Conservation (phyloP, 2,113 vertebrate species). For the Phaethornis superciliosus region DNA sequence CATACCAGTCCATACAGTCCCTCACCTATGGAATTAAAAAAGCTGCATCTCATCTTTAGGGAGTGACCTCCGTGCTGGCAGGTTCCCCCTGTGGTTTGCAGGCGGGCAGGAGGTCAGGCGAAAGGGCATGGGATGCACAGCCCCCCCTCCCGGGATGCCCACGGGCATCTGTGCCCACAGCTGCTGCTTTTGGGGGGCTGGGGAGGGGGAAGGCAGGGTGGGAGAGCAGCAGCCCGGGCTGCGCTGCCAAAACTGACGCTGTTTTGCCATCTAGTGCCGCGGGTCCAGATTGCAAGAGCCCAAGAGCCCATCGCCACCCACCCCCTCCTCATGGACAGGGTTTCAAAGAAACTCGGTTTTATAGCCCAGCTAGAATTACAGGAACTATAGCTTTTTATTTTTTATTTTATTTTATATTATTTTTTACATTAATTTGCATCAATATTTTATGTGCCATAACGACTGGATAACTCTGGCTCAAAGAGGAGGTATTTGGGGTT, state of each 20-base stretch:
- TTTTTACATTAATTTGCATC: background rate
- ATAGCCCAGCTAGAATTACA: background rate
- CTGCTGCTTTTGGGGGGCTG: accelerated
- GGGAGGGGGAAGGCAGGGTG: background rate
- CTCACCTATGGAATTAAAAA: accelerated
- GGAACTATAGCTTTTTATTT: background rate
- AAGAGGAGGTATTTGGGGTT: accelerated
- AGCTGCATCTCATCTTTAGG: accelerated
- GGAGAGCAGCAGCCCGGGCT: background rate
- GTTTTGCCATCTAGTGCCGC: conserved; percentile 79
- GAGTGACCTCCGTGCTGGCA: accelerated
- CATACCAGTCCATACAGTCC: no score
- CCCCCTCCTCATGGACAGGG: background rate
- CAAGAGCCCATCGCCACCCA: background rate
- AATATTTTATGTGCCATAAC: background rate
- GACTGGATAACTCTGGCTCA: background rate
- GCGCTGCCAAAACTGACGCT: conserved; percentile 54
- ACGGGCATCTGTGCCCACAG: accelerated
- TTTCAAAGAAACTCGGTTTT: background rate
- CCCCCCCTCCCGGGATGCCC: background rate
- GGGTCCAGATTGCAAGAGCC: conserved; percentile 49
- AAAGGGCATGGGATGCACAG: background rate
- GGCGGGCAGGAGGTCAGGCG: background rate
- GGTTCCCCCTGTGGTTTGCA: accelerated
- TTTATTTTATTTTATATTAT: accelerated